These are phyloP conservation scores for Cerastis leucographa DNA, from an alignment of 2,888 invertebrate species.

Conservation along the genomic window DNA sequence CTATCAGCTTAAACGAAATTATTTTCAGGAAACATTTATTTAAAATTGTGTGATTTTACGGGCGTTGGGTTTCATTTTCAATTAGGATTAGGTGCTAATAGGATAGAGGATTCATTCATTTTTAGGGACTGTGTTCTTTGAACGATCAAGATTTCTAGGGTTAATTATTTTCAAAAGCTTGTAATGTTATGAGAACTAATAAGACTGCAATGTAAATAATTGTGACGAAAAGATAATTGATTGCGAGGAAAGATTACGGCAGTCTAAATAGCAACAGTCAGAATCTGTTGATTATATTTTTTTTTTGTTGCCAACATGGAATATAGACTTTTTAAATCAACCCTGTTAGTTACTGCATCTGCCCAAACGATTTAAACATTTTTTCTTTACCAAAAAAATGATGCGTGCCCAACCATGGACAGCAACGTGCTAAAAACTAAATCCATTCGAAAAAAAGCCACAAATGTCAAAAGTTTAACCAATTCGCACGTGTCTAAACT, in stretches of 20 bases:
- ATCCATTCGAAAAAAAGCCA: not conserved
- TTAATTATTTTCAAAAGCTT: not conserved
- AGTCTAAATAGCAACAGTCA: not conserved
- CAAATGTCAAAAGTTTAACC: slow-evolving; percentile 12
- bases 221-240: not conserved
- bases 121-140: not conserved
- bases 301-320: not conserved
- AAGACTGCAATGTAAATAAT: not conserved
- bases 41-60: slow-evolving; percentile 4
- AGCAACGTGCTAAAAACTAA: slow-evolving; percentile 10
- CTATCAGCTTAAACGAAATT: slow-evolving; percentile 14
- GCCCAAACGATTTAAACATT: not conserved
- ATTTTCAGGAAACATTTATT: slow-evolving; percentile 17
- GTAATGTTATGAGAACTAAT: not conserved
- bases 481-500: slow-evolving; percentile 25
- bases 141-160: not conserved
- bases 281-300: not conserved
- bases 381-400: not conserved
- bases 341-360: not conserved
- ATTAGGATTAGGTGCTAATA: slow-evolving; percentile 14
- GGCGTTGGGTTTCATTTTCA: slow-evolving; percentile 2
- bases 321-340: not conserved
- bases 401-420: not conserved
- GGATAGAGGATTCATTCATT: not conserved
- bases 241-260: not conserved